Evolutionary conservation across 2,888 invertebrate genomes (phyloP), one percentile per base, ranked within the genome.

Genomic region (Eupithecia tripunctaria): DNA sequence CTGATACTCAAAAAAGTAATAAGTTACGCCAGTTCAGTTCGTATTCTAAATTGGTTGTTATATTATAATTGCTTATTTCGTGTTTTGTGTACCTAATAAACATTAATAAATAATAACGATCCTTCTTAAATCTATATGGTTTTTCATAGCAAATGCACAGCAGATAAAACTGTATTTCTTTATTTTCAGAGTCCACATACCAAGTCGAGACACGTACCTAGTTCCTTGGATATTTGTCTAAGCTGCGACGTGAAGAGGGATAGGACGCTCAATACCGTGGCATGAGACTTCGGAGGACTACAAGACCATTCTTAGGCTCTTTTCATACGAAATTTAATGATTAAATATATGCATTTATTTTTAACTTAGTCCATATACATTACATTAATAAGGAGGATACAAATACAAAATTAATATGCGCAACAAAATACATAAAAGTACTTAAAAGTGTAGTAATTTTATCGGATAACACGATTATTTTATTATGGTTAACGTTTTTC

Each of bases 151-250:
- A 12, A 21, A 51, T 51, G n/a, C 51, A 51, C 21, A 59, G 27
- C 29, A 60, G 1, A 2, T 60, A 18, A 51, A 29, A 60, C 60
- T 29, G 8, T 29, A 18, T 38, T n/a, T 65, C 43, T 70, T 64
- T 67, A 36, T n/a, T 51, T 36, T 69, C 68, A 64, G 63, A 51
- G 15, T 71, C 67, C 69, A 65, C 86, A 85, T 84, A 86, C 86
- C 87, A 88, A 85, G 89, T 91, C 89, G 81, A 81, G 87, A 89
- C 89, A 91, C 56, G 14, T 25, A 56, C 91, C 91, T 92, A 92
- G 93, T 93, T 93, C 90, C 88, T 87, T 84, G 87, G 91, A 91
- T 91, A 91, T 93, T 92, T 91, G 91, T 93, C 91, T 91, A 91
- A 51, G 47, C n/a, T 91, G 89, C 90, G 89, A 88, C 85, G 87